These are phyloP conservation scores for Scrobipalpa atriplicella DNA, from an alignment of 2,888 invertebrate genomes.

Conservation along the genomic window DNA sequence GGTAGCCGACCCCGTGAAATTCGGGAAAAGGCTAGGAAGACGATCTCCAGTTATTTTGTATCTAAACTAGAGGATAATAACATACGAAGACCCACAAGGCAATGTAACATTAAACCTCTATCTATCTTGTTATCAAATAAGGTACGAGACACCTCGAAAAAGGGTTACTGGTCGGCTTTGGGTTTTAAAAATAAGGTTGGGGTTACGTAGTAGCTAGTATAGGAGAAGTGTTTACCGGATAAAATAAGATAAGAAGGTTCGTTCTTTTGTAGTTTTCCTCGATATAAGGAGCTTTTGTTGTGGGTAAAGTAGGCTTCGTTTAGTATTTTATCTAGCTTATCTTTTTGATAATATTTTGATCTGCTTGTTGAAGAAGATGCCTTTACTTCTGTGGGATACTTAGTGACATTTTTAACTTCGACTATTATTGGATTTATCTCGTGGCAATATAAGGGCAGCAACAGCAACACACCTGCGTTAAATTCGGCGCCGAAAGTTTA, in stretches of 20 bases:
- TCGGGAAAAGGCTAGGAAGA: too few species aligned
- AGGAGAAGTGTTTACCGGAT: slow-evolving; percentile 7
- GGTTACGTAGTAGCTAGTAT: background rate
- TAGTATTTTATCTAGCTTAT: background rate
- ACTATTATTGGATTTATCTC: too few species aligned
- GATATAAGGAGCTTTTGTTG: slow-evolving; percentile 2
- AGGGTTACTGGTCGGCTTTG: slow-evolving; percentile 2
- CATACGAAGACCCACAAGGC: slow-evolving; percentile 22
- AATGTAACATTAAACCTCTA: slow-evolving; percentile 25
- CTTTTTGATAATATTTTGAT: background rate
- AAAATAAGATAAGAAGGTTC: background rate
- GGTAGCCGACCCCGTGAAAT: too few species aligned
- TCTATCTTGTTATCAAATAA: slow-evolving; percentile 27
- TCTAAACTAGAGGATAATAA: slow-evolving; percentile 13
- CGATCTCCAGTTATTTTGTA: background rate
- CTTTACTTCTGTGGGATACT: too few species aligned
- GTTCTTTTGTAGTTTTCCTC: background rate
- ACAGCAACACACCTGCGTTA: too few species aligned
- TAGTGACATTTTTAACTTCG: too few species aligned
- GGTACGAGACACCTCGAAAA: slow-evolving; percentile 5
- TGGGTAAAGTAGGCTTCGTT: background rate
- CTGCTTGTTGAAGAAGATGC: background rate
- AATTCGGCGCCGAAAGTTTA: too few species aligned
- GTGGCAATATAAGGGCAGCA: too few species aligned
- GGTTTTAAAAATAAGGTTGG: slow-evolving; percentile 4